A percentile compares a stretch with the other conserved stretches of the same genome.
Conservation (phyloP, 2,113 vertebrate genomes). For the Thamnophis sirtalis region DNA sequence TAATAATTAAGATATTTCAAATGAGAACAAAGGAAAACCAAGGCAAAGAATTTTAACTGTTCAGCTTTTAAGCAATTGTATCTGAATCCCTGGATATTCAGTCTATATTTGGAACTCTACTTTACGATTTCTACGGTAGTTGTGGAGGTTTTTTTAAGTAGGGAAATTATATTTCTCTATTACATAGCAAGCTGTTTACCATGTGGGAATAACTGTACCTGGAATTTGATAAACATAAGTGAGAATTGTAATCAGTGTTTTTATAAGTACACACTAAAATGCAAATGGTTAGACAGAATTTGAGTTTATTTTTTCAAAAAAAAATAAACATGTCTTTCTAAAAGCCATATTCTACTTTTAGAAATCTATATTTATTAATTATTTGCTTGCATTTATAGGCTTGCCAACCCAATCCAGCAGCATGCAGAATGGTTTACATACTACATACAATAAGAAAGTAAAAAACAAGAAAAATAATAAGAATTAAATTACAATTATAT, state of each 20-base stretch:
- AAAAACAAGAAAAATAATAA: background rate
- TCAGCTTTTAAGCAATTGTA: background rate
- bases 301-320: background rate
- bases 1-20: background rate
- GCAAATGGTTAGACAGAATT: background rate
- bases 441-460: background rate
- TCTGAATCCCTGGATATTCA: background rate
- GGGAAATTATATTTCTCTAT: background rate
- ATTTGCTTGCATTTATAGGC: background rate
- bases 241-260: background rate
- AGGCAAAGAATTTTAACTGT: background rate
- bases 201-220: background rate
- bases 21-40: background rate
- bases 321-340: background rate
- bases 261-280: background rate
- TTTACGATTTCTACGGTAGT: background rate
- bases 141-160: background rate
- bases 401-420: background rate
- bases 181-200: background rate
- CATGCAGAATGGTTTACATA: background rate
- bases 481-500: background rate
- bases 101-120: background rate
- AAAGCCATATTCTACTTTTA: background rate
- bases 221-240: background rate
- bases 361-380: background rate